These are phyloP conservation scores for Lacanobia oleracea DNA, from an alignment of 2,888 invertebrate genomes.

Conservation along the genomic window DNA sequence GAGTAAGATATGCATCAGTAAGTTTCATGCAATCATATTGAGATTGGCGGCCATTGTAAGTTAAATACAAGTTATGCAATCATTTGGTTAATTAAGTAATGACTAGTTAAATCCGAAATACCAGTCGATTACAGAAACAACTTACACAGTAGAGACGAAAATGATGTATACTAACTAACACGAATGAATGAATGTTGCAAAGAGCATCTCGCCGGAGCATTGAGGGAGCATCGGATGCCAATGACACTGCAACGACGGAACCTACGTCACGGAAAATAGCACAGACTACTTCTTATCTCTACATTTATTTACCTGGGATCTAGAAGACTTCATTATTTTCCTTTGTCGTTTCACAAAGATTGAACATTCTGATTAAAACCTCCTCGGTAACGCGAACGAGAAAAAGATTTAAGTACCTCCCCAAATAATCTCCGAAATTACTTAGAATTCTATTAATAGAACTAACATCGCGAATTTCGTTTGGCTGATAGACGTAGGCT, in stretches of 20 bases:
- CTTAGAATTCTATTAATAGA: constrained; percentile 6
- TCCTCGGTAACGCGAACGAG: neutral
- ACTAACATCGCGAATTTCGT: neutral
- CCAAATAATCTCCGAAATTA: constrained; percentile 20
- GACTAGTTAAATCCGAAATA: constrained; percentile 24
- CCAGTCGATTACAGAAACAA: neutral
- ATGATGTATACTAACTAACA: neutral
- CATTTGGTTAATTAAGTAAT: constrained; percentile 9
- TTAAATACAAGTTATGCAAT: constrained; percentile 33
- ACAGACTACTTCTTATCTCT: constrained; percentile 40
- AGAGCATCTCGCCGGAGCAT: constrained; percentile 19
- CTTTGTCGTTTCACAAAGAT: constrained; percentile 38
- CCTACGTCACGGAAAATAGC: constrained; percentile 56
- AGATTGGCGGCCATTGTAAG: constrained; percentile 36
- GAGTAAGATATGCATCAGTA: constrained; percentile 47
- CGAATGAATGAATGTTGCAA: constrained; percentile 23
- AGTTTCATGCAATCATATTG: constrained; percentile 30
- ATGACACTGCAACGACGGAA: constrained; percentile 47
- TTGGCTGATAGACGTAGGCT: neutral
- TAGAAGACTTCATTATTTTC: constrained; percentile 39
- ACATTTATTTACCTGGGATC: constrained; percentile 37
- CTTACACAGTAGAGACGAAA: neutral
- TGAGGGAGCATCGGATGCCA: constrained; percentile 35
- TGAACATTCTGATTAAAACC: constrained; percentile 23
- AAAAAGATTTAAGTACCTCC: neutral